These are phyloP conservation scores for Eonycteris spelaea DNA, from an alignment of 2,113 vertebrate species.

Conservation along the genomic window DNA sequence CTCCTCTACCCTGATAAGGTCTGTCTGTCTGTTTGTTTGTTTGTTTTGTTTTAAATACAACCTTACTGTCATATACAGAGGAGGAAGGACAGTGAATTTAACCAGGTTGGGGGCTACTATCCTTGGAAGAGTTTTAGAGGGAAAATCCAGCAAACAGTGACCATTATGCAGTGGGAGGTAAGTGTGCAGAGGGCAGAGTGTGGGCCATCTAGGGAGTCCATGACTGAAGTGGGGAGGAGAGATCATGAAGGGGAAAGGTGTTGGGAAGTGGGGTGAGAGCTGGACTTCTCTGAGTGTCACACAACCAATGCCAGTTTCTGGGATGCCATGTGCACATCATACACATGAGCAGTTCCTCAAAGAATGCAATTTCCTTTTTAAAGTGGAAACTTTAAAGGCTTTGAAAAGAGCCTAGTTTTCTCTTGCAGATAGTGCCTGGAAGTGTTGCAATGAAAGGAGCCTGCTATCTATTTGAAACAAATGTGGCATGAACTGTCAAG, in stretches of 20 bases:
- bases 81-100: not conserved
- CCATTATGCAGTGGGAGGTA: not conserved
- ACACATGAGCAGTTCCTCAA: not conserved
- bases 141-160: not conserved
- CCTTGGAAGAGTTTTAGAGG: not conserved
- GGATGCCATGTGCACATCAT: not conserved
- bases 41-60: not conserved
- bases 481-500: not conserved
- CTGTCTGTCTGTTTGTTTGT: too few relatives aligned
- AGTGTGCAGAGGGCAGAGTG: too few relatives aligned
- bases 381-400: not conserved
- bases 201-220: fast-evolving
- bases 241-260: fast-evolving
- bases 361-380: not conserved
- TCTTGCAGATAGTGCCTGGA: not conserved
- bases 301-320: not conserved
- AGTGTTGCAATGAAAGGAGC: not conserved
- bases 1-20: not conserved
- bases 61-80: not conserved
- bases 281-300: not conserved
- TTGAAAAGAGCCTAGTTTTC: not conserved
- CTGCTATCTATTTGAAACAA: not conserved
- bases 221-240: not conserved
- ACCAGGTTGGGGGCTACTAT: not conserved
- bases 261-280: not conserved